These are phyloP conservation scores for Apistogramma diplotaenia DNA, from an alignment of 2,113 vertebrate species.

Conservation along the genomic window DNA sequence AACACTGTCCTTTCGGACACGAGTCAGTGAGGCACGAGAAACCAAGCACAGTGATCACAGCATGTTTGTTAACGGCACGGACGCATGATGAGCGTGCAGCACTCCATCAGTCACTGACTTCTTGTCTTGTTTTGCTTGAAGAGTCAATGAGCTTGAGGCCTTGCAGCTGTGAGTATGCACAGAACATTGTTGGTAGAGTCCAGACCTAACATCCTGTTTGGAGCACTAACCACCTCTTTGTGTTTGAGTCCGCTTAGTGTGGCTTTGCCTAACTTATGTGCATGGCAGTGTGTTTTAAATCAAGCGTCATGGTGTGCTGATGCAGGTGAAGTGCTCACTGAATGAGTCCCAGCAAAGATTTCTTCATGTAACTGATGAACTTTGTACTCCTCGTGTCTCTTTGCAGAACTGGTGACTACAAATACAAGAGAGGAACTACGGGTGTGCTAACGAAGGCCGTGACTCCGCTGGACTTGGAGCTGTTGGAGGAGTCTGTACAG, in stretches of 20 bases:
- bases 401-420: constrained; percentile 76
- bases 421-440: constrained; percentile 82
- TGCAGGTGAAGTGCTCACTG: not conserved
- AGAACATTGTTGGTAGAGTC: not conserved
- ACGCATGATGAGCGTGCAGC: not conserved
- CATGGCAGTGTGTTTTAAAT: not conserved
- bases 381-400: not conserved
- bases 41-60: not conserved
- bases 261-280: not conserved
- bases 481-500: constrained; percentile 83
- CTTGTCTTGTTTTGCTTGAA: constrained; percentile 60
- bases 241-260: not conserved
- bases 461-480: constrained; percentile 74
- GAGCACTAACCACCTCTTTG: constrained; percentile 14
- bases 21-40: not conserved
- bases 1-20: too few species aligned
- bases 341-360: not conserved
- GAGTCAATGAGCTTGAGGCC: constrained; percentile 40
- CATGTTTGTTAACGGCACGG: not conserved
- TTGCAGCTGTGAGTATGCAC: constrained; percentile 58
- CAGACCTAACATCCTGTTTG: not conserved
- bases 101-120: constrained; percentile 6
- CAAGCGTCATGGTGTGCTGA: not conserved
- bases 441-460: constrained; percentile 75
- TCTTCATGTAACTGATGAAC: not conserved